phyloP scores from a whole-genome alignment of 2,113 vertebrate species.

The Heterotilapia buettikoferi region DNA sequence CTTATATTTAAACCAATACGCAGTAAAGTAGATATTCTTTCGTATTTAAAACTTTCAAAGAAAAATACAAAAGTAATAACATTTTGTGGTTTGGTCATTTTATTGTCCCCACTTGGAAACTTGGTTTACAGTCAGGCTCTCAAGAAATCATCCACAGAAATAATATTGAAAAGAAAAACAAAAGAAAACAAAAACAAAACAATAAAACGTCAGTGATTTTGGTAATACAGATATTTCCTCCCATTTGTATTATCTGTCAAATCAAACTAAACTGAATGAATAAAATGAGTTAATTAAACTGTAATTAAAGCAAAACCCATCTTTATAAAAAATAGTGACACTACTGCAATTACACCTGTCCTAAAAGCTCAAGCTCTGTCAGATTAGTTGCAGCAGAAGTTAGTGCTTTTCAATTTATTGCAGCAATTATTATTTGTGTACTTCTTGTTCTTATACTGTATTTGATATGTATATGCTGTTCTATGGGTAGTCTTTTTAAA shows the following conservation, averaged over 20 bases:
- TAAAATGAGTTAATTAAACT: background rate
- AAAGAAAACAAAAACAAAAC: background rate
- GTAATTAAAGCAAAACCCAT: background rate
- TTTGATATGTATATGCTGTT: background rate
- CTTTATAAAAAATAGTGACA: background rate
- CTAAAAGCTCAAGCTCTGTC: background rate
- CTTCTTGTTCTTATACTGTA: background rate
- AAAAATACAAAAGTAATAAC: background rate
- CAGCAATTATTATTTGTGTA: fast-evolving
- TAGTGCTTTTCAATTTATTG: background rate
- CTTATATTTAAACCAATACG: background rate
- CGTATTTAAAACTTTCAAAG: background rate
- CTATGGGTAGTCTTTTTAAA: background rate
- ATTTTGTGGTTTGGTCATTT: background rate
- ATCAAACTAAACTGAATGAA: background rate
- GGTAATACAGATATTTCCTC: background rate
- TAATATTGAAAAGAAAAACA: background rate
- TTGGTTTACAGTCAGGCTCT: background rate
- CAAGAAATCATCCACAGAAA: background rate
- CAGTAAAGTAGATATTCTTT: background rate
- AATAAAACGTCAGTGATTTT: background rate
- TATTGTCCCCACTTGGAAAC: background rate
- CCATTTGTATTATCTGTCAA: background rate
- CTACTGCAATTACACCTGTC: background rate
- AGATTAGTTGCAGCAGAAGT: background rate